Percentiles rank a stretch among this genome's conserved stretches.
Evolutionary conservation across 64 coral and sea anemone genomes (phyloP).

Genomic region (Anthopleura sola): DNA sequence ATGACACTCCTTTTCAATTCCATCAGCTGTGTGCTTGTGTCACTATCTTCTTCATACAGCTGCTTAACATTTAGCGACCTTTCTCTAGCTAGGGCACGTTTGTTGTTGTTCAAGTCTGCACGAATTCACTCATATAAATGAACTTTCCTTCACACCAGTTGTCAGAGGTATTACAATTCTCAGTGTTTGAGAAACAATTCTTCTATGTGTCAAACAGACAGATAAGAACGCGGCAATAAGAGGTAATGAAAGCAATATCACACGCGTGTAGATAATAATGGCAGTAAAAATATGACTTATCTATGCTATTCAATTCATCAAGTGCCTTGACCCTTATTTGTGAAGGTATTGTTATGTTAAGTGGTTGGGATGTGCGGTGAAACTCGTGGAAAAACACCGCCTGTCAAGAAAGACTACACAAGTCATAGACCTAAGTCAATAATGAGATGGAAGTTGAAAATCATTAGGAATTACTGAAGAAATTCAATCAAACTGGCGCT

Average conservation of each 20-base stretch:
- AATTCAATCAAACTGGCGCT: neutral
- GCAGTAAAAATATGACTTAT: neutral
- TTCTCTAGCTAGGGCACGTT: too few species aligned
- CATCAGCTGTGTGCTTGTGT: too few species aligned
- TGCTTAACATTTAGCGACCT: too few species aligned
- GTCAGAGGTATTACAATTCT: neutral
- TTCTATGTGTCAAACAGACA: neutral
- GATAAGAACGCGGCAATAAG: neutral
- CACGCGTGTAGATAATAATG: neutral
- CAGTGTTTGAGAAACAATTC: neutral
- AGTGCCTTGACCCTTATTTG: neutral
- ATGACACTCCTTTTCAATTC: too few species aligned
- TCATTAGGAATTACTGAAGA: neutral
- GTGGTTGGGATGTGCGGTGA: constrained; percentile 1
- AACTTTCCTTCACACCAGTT: neutral
- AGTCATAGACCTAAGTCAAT: neutral
- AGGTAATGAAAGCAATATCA: constrained; percentile 4
- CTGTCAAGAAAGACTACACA: neutral
- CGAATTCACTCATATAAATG: too few species aligned
- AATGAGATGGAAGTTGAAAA: neutral
- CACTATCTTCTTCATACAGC: too few species aligned
- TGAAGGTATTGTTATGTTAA: neutral
- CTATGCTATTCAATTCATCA: neutral
- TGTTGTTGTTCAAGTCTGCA: too few species aligned
- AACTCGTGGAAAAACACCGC: neutral